These are phyloP conservation scores for Corynorhinus townsendii DNA, from an alignment of 2,113 vertebrate genomes.

Conservation along the genomic window DNA sequence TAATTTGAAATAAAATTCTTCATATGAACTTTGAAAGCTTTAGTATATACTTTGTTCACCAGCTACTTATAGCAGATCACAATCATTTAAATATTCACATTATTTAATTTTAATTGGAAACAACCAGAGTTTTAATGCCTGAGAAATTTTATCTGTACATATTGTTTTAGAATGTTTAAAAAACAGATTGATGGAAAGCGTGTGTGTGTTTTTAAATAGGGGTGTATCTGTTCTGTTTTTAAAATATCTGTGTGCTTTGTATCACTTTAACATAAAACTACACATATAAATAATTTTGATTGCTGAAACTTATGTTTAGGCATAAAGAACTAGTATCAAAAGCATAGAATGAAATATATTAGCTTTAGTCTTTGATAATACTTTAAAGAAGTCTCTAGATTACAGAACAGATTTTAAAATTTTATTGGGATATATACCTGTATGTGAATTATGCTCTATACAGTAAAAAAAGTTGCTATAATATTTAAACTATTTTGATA, in stretches of 20 bases:
- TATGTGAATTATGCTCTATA: background rate
- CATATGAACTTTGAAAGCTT: background rate
- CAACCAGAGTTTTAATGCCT: background rate
- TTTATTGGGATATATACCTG: background rate
- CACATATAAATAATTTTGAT: background rate
- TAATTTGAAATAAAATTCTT: constrained; percentile 12
- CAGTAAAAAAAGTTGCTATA: background rate
- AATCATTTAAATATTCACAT: background rate
- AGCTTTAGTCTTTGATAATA: background rate
- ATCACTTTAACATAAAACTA: background rate
- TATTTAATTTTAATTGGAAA: constrained; percentile 24
- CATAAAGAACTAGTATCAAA: background rate
- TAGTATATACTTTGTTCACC: background rate
- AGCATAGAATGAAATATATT: background rate
- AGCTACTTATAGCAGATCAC: background rate
- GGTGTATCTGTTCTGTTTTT: background rate
- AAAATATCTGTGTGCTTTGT: background rate
- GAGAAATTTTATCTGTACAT: background rate
- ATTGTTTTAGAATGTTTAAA: constrained; percentile 42
- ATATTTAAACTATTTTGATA: background rate
- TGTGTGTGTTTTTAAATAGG: background rate
- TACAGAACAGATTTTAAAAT: background rate
- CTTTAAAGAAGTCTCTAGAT: background rate
- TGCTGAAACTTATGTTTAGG: background rate
- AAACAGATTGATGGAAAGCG: background rate